phyloP scores from a whole-genome alignment of 2,113 vertebrate genomes.

The Sisor rabdophorus region DNA sequence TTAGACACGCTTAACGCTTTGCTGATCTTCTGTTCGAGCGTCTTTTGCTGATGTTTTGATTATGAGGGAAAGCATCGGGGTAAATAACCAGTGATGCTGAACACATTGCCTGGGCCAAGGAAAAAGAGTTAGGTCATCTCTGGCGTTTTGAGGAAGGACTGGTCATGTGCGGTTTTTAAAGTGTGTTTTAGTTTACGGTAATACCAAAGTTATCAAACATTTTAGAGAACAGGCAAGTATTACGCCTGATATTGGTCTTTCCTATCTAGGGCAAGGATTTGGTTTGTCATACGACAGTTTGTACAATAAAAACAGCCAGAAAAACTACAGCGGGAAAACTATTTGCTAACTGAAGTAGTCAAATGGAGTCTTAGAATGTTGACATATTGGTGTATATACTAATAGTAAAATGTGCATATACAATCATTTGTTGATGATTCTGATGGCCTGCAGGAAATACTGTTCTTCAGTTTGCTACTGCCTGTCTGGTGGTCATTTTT shows the following conservation, averaged over 20 bases:
- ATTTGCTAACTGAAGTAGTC: too few relatives aligned
- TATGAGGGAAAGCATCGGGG: conserved; percentile 26
- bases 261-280: too few relatives aligned
- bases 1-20: conserved; percentile 21
- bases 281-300: too few relatives aligned
- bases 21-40: background rate
- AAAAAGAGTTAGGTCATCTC: conserved; percentile 10
- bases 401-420: too few relatives aligned
- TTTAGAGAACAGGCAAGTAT: background rate
- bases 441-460: too few relatives aligned
- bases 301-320: too few relatives aligned
- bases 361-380: too few relatives aligned
- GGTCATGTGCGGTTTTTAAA: background rate
- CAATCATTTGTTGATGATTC: too few relatives aligned
- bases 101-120: conserved; percentile 18
- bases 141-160: background rate
- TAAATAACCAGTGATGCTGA: conserved; percentile 27
- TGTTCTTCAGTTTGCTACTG: too few relatives aligned
- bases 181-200: background rate
- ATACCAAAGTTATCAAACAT: background rate
- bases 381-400: too few relatives aligned
- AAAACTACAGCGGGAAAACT: too few relatives aligned
- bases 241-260: background rate
- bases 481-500: too few relatives aligned
- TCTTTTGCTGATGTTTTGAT: conserved; percentile 11